Evolutionary conservation across 2,888 invertebrate species (phyloP).

Genomic region (Lithodes maja): DNA sequence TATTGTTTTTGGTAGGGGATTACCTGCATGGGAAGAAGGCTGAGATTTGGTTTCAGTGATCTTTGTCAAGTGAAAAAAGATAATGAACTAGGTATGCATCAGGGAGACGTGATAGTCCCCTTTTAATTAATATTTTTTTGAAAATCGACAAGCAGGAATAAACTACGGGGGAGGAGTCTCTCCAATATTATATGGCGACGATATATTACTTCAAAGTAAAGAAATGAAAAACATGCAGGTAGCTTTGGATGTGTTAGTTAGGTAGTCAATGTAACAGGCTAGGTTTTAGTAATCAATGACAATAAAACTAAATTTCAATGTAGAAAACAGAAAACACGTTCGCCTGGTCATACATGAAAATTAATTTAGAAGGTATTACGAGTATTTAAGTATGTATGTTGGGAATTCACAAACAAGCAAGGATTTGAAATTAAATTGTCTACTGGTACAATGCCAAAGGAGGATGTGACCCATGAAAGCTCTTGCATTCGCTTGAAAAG

Average conservation of each 20-base stretch:
- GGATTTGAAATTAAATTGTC: neutral
- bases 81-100: neutral
- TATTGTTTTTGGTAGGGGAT: neutral
- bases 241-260: neutral
- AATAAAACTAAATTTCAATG: constrained; percentile 3
- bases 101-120: neutral
- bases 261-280: neutral
- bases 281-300: constrained; percentile 3
- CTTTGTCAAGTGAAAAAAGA: neutral
- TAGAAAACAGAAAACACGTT: neutral
- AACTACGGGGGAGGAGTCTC: neutral
- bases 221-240: neutral
- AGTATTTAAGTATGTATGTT: neutral
- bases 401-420: neutral
- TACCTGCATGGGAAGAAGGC: neutral
- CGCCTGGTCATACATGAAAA: neutral
- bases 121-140: neutral
- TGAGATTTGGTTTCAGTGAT: neutral
- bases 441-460: neutral
- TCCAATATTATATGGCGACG: neutral
- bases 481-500: neutral
- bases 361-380: neutral
- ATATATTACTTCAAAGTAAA: neutral
- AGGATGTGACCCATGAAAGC: neutral
- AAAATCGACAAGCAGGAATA: neutral